phyloP scores from a whole-genome alignment of 2,113 vertebrate genomes.

The Martes martes region DNA sequence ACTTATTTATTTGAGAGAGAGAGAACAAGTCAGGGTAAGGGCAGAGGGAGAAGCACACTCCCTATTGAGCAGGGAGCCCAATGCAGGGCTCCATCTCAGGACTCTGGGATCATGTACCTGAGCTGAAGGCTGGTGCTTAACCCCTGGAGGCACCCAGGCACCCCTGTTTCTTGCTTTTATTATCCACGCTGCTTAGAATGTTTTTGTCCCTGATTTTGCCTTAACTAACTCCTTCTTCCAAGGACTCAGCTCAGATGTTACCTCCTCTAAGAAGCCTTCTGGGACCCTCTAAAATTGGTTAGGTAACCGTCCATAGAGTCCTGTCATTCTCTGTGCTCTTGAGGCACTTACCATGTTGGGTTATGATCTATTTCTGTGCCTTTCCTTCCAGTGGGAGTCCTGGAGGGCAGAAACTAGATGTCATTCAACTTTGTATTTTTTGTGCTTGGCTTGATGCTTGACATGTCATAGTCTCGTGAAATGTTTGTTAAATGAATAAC shows the following conservation, averaged over 20 bases:
- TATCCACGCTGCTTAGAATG: neutral
- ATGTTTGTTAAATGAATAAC: constrained; percentile 22
- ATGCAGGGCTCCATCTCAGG: too few species aligned
- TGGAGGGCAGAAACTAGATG: neutral
- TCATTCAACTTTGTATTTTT: neutral
- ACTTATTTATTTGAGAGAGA: neutral
- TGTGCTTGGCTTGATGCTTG: neutral
- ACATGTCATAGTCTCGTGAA: neutral
- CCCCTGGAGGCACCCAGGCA: neutral
- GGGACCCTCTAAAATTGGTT: neutral
- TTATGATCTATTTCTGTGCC: neutral
- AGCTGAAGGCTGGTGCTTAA: too few species aligned
- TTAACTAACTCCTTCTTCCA: neutral
- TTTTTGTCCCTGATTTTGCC: neutral
- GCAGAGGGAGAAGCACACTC: too few species aligned
- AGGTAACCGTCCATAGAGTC: neutral
- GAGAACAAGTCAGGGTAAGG: too few species aligned
- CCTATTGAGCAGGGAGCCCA: too few species aligned
- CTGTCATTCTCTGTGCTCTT: neutral
- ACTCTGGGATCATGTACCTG: too few species aligned
- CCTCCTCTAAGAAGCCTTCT: constrained; percentile 34
- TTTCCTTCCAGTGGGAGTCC: neutral
- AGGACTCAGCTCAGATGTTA: neutral
- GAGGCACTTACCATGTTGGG: neutral
- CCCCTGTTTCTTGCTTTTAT: neutral